Evolutionary conservation across 2,113 vertebrate genomes (phyloP).

Genomic region (Clupea harengus): DNA sequence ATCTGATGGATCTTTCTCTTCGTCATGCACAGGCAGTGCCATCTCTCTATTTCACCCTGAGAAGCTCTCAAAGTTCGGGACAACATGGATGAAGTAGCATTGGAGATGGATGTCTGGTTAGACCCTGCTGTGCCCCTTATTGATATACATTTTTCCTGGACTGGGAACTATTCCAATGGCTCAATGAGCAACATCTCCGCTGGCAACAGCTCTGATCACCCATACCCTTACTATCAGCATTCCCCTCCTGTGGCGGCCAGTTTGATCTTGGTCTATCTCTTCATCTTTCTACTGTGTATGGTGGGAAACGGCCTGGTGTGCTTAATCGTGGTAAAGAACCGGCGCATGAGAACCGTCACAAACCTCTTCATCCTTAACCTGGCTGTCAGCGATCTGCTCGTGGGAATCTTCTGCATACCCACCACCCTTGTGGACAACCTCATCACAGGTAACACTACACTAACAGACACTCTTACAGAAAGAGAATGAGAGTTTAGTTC

Average conservation of each 20-base stretch:
- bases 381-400: conserved; percentile 78
- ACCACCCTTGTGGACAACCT: conserved; percentile 80
- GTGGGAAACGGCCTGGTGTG: conserved; percentile 78
- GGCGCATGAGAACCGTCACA: conserved; percentile 75
- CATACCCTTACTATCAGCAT: conserved; percentile 77
- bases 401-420: conserved; percentile 81
- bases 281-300: conserved; percentile 80
- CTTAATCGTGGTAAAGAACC: conserved; percentile 74
- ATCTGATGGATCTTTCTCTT: not conserved
- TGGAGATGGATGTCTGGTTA: conserved; percentile 39
- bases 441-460: conserved; percentile 70
- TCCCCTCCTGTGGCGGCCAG: conserved; percentile 66
- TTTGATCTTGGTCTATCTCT: conserved; percentile 73
- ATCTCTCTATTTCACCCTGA: not conserved
- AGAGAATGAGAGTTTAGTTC: too few relatives aligned
- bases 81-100: not conserved
- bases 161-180: not conserved
- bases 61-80: not conserved
- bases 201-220: conserved; percentile 54
- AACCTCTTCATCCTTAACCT: conserved; percentile 82
- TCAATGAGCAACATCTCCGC: conserved; percentile 5
- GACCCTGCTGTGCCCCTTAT: not conserved
- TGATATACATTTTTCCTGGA: conserved; percentile 52
- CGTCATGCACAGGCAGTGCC: not conserved
- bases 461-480: not conserved